Evolutionary conservation across 2,797 vertebrate genomes (phyloP).

Genomic region (Esox masquinongy): DNA sequence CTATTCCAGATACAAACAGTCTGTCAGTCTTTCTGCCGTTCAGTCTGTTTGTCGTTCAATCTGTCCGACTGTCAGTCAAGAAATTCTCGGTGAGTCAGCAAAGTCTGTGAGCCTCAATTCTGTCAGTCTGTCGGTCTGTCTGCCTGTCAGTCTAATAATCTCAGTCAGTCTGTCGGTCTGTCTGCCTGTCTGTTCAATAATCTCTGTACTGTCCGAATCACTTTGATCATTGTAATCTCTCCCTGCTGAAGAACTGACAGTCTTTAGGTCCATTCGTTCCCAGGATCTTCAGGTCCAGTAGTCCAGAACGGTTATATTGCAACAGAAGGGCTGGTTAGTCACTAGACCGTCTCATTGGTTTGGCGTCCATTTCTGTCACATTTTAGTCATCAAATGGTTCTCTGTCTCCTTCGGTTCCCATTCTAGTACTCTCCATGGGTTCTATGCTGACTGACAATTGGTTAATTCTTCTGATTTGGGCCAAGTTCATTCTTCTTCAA

Average conservation of each 20-base stretch:
- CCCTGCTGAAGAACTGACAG: slow-evolving; percentile 52
- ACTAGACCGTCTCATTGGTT: background rate
- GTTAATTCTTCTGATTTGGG: background rate
- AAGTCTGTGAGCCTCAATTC: slow-evolving; percentile 4
- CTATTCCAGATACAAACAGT: no score
- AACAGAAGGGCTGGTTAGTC: slow-evolving; percentile 39
- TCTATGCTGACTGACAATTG: background rate
- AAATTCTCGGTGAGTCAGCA: slow-evolving; percentile 24
- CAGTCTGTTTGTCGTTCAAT: slow-evolving; percentile 13
- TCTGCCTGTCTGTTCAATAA: slow-evolving; percentile 25
- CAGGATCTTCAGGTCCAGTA: slow-evolving; percentile 43
- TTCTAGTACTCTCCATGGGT: background rate
- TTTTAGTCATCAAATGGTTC: slow-evolving; percentile 15
- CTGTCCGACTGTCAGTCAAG: slow-evolving; percentile 14
- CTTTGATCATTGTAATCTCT: slow-evolving; percentile 65
- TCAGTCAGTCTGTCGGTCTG: slow-evolving; percentile 30
- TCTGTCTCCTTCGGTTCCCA: slow-evolving; percentile 18
- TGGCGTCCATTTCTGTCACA: slow-evolving; percentile 24
- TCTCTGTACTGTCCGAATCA: slow-evolving; percentile 44
- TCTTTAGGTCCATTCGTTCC: slow-evolving; percentile 48
- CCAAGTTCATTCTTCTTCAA: background rate
- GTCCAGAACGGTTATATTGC: slow-evolving; percentile 33
- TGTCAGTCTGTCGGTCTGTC: slow-evolving; percentile 28
- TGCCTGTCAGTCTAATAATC: slow-evolving; percentile 17
- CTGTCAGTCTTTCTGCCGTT: background rate